Conservation (phyloP, 2,888 invertebrate species). For the Iphiclides podalirius region DNA sequence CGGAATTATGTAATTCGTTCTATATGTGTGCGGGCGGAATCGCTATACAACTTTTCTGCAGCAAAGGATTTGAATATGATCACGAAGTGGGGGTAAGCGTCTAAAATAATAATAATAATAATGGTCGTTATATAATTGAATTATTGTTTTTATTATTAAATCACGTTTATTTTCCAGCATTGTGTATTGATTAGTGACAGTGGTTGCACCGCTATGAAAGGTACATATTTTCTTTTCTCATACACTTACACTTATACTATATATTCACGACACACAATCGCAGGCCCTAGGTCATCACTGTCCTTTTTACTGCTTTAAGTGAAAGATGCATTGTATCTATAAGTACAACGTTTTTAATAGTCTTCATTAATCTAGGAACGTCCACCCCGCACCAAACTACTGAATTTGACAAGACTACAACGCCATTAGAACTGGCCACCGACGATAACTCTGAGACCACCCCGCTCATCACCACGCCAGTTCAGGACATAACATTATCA, state of each 20-base stretch:
- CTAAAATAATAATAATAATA: background rate
- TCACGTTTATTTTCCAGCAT: conserved; percentile 12
- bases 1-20: conserved; percentile 35
- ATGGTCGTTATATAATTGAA: too few relatives aligned
- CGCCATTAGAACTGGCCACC: background rate
- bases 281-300: too few relatives aligned
- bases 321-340: too few relatives aligned
- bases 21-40: conserved; percentile 36
- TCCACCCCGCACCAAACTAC: background rate
- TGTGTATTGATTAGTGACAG: conserved; percentile 16
- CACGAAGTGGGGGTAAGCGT: conserved; percentile 15
- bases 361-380: background rate
- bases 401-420: background rate
- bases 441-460: background rate
- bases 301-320: background rate
- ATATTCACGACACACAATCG: too few relatives aligned
- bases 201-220: conserved; percentile 11
- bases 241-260: too few relatives aligned
- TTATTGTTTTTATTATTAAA: too few relatives aligned
- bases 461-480: background rate
- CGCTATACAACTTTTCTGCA: conserved; percentile 34
- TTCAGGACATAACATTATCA: too few relatives aligned
- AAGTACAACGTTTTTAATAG: background rate
- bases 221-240: background rate
- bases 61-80: conserved; percentile 32